phyloP scores from a whole-genome alignment of 2,113 vertebrate genomes.

The Zootoca vivipara region DNA sequence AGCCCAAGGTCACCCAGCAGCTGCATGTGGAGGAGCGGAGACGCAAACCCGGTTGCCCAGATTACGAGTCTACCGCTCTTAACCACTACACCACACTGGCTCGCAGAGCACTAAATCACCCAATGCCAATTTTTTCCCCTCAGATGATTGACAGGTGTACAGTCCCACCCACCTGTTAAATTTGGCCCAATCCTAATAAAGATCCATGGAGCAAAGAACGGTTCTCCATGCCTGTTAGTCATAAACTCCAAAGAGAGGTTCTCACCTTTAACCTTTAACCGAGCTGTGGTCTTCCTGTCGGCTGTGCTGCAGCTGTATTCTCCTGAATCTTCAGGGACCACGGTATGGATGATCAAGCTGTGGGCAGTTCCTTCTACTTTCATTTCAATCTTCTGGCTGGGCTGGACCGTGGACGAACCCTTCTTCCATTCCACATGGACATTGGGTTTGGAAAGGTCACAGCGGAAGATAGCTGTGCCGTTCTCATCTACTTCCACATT shows the following conservation, averaged over 20 bases:
- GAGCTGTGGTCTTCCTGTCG: conserved; percentile 76
- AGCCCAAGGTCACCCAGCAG: no score
- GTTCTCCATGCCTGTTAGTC: no score
- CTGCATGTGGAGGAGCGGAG: no score
- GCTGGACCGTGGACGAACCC: conserved; percentile 65
- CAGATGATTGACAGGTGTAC: no score
- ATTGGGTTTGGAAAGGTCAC: conserved; percentile 79
- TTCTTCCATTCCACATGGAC: conserved; percentile 81
- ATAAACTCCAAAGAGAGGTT: not conserved
- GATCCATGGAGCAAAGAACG: no score
- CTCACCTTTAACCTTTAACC: conserved; percentile 85
- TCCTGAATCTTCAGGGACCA: conserved; percentile 76
- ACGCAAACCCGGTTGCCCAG: no score
- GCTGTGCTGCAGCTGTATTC: conserved; percentile 84
- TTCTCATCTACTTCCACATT: conserved; percentile 74
- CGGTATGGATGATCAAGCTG: conserved; percentile 71
- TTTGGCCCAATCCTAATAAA: no score
- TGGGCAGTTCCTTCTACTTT: conserved; percentile 74
- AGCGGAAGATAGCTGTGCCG: conserved; percentile 76
- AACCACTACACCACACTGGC: no score
- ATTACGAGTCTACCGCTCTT: no score
- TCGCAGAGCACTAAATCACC: no score
- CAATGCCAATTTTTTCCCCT: no score
- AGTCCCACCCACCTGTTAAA: no score
- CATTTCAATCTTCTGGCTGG: conserved; percentile 80